Evolutionary conservation across 2,113 vertebrate genomes (phyloP), one percentile per base, ranked within the genome.

Genomic region (Hippocampus zosterae): DNA sequence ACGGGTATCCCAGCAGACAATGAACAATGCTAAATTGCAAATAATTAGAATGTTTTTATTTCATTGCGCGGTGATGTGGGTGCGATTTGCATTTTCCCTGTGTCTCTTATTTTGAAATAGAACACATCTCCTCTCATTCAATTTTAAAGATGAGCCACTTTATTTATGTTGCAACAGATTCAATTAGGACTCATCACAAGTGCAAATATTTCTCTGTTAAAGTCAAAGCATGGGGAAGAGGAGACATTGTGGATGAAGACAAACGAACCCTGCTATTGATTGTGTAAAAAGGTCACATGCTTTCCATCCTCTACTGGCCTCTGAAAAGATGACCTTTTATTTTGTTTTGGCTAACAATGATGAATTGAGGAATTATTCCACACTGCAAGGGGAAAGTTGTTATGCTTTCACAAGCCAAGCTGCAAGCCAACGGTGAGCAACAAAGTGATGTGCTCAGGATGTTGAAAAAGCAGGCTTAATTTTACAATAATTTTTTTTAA

Each of bases 121-220:
- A 78, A 65, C 61, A 72, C 48, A 81, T 76, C 62, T 74, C 61
- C 81, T 48, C 56, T 48, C 56, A 48, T 44, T 72, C 66, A 66
- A 70, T 82, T 79, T 74, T 69, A 68, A 68, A 67, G 79, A 69
- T 82, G 85, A 86, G 83, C 84, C 66, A 80, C 73, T 50, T 50
- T 18, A 48, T 84, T 83, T 18, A 71, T 84, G 80, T 73, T 71
- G 40, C 3, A 0, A 11, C 21, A 74, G 77, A 88, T 89, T 88
- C 77, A 81, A 88, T 89, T 83, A 88, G 71, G 73, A 61, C 19
- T 77, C 73, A 44, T 73, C 72, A 69, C 40, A 66, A 83, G 74
- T 74, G 79, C 80, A 84, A 75, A 85, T 87, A 79, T 70, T 76
- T 89, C 48, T 76, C 68, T 81, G 78, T 88, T 83, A 86, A 72